Percentiles rank a stretch among this genome's conserved stretches.
These are phyloP conservation scores for Cenopis cana DNA, from an alignment of 2,888 invertebrate genomes.

Conservation along the genomic window DNA sequence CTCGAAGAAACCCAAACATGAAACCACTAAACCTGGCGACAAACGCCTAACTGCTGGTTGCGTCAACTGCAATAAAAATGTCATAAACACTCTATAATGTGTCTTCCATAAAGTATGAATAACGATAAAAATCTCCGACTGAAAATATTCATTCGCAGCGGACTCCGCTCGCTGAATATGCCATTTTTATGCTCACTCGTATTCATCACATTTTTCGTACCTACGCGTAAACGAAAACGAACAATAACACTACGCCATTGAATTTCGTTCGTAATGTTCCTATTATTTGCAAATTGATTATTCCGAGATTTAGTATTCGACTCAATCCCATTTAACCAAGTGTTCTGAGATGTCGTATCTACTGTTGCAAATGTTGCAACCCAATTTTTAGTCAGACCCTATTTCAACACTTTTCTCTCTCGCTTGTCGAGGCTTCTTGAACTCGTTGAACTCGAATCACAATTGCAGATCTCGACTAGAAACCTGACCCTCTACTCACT, in stretches of 20 bases:
- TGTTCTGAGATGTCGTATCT: neutral
- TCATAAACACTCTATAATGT: conserved; percentile 47
- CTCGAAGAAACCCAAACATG: conserved; percentile 20
- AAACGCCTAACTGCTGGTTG: conserved; percentile 32
- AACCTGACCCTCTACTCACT: neutral
- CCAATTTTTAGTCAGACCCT: neutral
- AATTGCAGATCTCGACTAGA: conserved; percentile 7
- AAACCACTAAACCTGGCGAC: conserved; percentile 34
- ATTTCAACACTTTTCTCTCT: neutral
- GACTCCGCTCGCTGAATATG: conserved; percentile 32
- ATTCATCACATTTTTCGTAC: conserved; percentile 22
- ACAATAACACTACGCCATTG: neutral
- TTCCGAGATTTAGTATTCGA: neutral
- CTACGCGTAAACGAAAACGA: conserved; percentile 6
- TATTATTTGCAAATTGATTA: neutral
- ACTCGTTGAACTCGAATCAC: conserved; percentile 1
- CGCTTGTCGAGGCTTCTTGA: neutral
- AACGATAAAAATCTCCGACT: conserved; percentile 41
- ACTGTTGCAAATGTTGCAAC: neutral
- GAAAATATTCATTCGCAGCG: conserved; percentile 42
- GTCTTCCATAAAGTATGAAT: conserved; percentile 40
- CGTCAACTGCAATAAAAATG: conserved; percentile 46
- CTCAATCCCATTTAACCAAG: neutral
- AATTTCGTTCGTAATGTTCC: neutral
- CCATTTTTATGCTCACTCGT: conserved; percentile 35